Evolutionary conservation across 2,113 vertebrate genomes (phyloP).

Genomic region (Rhea pennata): DNA sequence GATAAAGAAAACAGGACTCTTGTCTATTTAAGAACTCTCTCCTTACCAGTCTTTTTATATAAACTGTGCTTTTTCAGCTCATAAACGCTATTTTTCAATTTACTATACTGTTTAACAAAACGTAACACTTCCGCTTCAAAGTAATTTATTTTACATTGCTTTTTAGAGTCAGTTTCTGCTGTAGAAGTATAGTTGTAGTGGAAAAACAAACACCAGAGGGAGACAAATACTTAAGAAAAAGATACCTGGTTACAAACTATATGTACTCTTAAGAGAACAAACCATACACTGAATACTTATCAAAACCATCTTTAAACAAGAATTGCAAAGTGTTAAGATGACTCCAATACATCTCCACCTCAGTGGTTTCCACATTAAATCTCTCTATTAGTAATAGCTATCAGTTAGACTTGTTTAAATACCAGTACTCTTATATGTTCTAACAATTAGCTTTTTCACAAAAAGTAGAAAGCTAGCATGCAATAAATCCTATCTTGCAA

Average conservation of each 20-base stretch:
- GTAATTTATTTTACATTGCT: background rate
- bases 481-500: background rate
- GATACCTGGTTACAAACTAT: background rate
- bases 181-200: background rate
- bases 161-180: background rate
- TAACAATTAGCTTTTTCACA: background rate
- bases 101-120: background rate
- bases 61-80: background rate
- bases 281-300: background rate
- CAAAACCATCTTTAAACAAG: background rate
- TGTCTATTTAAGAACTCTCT: background rate
- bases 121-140: background rate
- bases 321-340: background rate
- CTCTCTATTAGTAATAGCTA: background rate
- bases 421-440: background rate
- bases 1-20: background rate
- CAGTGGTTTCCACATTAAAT: background rate
- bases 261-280: background rate
- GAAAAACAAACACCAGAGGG: slow-evolving; percentile 53
- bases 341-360: background rate
- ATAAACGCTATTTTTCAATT: background rate
- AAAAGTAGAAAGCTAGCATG: background rate
- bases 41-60: background rate
- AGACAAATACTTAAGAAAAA: slow-evolving; percentile 35
- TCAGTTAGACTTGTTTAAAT: background rate